Evolutionary conservation across 2,113 vertebrate species (phyloP).

Genomic region (Elanus axillaris): DNA sequence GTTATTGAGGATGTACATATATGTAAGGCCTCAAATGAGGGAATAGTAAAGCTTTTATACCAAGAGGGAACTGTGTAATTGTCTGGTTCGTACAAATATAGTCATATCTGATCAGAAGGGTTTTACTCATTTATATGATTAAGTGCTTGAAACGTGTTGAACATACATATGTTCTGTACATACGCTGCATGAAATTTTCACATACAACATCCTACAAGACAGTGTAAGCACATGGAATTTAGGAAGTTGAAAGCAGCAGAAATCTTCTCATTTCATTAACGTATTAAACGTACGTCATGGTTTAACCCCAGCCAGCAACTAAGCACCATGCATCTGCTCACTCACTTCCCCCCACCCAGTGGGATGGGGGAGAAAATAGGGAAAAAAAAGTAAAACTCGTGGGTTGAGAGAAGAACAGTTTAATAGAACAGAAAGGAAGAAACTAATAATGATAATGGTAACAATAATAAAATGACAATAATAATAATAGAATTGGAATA

Average conservation of each 20-base stretch:
- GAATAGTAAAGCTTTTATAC: neutral
- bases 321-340: too few species aligned
- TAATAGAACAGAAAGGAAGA: too few species aligned
- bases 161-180: rapidly evolving
- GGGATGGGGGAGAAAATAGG: too few species aligned
- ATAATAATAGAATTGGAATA: too few species aligned
- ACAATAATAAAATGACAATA: too few species aligned
- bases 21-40: neutral
- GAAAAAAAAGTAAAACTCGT: too few species aligned
- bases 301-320: too few species aligned
- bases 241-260: neutral
- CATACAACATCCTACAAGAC: neutral
- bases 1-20: neutral
- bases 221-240: neutral
- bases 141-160: neutral
- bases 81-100: neutral
- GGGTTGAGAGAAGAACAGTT: too few species aligned
- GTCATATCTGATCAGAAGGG: neutral
- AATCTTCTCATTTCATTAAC: neutral
- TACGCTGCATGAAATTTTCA: neutral
- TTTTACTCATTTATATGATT: neutral
- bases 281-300: neutral
- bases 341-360: too few species aligned
- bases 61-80: neutral
- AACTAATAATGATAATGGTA: too few species aligned